Conservation (phyloP, 2,888 invertebrate species). For the Eudemis profundana region DNA sequence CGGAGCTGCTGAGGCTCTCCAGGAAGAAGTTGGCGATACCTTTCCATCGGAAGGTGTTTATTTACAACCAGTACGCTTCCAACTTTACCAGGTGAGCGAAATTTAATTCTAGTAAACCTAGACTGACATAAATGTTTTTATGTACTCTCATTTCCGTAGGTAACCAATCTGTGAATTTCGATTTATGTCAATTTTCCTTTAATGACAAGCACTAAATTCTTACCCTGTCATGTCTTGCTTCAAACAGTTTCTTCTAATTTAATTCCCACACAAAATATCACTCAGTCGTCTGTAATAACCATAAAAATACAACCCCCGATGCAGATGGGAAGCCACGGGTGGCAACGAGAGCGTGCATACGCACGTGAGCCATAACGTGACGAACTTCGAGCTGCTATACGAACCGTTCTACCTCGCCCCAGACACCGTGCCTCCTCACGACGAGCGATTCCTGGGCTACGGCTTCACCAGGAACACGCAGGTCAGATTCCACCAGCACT, state of each 20-base stretch:
- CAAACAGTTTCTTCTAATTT: too few relatives aligned
- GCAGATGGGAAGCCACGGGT: conserved; percentile 87
- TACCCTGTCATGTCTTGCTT: too few relatives aligned
- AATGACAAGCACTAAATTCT: too few relatives aligned
- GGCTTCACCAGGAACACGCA: conserved; percentile 97
- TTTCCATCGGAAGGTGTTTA: conserved; percentile 96
- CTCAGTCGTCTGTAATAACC: too few relatives aligned
- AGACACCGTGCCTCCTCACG: conserved; percentile 93
- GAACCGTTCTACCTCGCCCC: conserved; percentile 96
- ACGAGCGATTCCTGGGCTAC: conserved; percentile 95
- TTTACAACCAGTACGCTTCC: conserved; percentile 96
- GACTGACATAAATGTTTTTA: too few relatives aligned
- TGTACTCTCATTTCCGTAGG: too few relatives aligned
- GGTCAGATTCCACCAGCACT: conserved; percentile 74
- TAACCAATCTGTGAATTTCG: too few relatives aligned
- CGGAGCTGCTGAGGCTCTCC: conserved; percentile 90
- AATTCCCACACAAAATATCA: too few relatives aligned
- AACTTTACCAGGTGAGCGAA: conserved; percentile 91
- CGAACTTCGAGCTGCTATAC: conserved; percentile 93
- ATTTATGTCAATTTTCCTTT: too few relatives aligned
- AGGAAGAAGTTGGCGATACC: conserved; percentile 93
- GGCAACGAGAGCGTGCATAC: conserved; percentile 87
- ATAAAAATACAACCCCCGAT: too few relatives aligned
- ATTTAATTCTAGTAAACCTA: too few relatives aligned
- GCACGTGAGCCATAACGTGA: conserved; percentile 93